Base-by-base conservation (phyloP, 2,113 vertebrate genomes). In the Kobus ellipsiprymnus region DNA sequence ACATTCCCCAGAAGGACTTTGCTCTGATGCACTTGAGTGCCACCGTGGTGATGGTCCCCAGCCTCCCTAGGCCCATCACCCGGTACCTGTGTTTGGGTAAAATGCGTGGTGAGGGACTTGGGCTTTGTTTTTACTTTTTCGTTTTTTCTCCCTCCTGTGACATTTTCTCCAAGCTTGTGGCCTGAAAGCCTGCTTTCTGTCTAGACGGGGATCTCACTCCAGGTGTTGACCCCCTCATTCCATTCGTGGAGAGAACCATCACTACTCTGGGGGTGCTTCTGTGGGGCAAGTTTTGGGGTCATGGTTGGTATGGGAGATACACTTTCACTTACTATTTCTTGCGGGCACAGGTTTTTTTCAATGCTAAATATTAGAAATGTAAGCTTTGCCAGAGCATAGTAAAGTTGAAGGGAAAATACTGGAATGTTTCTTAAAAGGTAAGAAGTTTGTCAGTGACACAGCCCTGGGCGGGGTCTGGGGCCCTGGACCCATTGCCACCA, bases 331-430 rank as follows among this genome's bases (percentile, higher is more conserved):
- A 52, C 36, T 4, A 0, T 0, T 1, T 87, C 36, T 89, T 92
- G 40, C 16, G 82, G 83, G 92, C 60, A 62, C 40, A 67, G 54
- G 8, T 84, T 95, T 59, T 48, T 80, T n/a, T 83, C 40, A 91
- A 88, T 96, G 81, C 90, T 91, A 94, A 94, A 30, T 55, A 78
- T 14, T 91, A 78, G 46, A 95, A 90, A 93, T 96, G 85, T 97
- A 95, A 94, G 95, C 93, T 98, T 98, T 98, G 95, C 98, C 91
- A 96, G 92, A 96, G 90, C 87, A 54, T 44, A 54, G 97, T 97
- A 55, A 98, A 98, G 88, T 96, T 2, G 19, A 97, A 90, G 84
- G 87, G 87, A 64, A 92, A 81, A 88, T 54, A 59, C 46, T 82
- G 96, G 98, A 95, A 94, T 50, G 92, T 81, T 97, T 97, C 46